Base-by-base conservation (phyloP, 2,797 vertebrate genomes). In the Spheniscus humboldti region DNA sequence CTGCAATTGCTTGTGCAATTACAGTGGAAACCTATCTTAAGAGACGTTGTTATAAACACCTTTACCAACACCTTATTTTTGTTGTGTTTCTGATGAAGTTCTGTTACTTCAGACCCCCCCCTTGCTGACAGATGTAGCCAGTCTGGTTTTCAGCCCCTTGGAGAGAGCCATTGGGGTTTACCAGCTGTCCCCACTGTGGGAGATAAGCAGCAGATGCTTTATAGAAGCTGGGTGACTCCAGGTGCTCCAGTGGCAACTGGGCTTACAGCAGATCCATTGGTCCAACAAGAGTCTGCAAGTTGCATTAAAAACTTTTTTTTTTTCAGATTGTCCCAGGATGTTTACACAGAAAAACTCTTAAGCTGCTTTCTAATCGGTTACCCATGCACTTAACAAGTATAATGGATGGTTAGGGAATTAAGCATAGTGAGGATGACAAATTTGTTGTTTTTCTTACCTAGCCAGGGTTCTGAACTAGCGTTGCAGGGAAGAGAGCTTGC, bases 401-500 rank as follows among this genome's bases (percentile, higher is more conserved):
- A 50, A 35, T 56, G 39, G 33, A 25, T 63, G 79, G 82, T 63
- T 35, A 37, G 45, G 53, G 52, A 90, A 79, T 20, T 45, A 50
- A 91, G 56, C 27, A 48, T 19, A 57, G n/a, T 20, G 57, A 88
- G 35, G 73, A 69, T 95, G 68, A 88, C 45, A 48, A n/a, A 73
- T 56, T 68, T 71, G 9, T 33, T 86, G 39, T 79, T 60, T 95
- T 82, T 96, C 90, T 94, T 95, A 87, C 91, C 56, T 66, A 99
- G 99, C 98, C 99, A 99, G 86, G 99, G 99, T 63, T 99, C 99
- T 92, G 99, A 99, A 78, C 94, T 99, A 98, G 98, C 97, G 0
- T 97, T 98, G 33, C 98, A 99, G 96, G 99, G 99, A 96, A 98
- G 99, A 98, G 99, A 99, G 95, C 98, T 99, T 96, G 98, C 99